Base-by-base conservation (phyloP, 2,113 vertebrate species). In the Struthidea cinerea region DNA sequence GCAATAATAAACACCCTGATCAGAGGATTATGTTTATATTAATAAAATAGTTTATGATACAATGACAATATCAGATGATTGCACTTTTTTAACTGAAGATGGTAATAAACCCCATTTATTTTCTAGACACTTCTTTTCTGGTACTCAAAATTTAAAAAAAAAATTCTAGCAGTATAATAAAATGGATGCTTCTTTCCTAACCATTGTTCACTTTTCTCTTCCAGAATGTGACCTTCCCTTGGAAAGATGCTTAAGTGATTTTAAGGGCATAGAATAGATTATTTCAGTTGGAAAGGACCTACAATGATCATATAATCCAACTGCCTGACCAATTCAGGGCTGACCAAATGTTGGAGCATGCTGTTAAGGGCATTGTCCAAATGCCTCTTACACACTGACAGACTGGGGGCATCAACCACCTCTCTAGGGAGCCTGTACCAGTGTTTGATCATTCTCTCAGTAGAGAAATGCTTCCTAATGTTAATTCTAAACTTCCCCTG, bases 381-480 rank as follows among this genome's bases (percentile, higher is more conserved):
- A 73, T 6, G 12, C 6, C 12, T 46, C 23, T 57, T 57, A 16
- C 49, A 32, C 46, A 63, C 8, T 47, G 42, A 23, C 11, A 44
- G 21, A 7, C 32, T 56, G 63, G n/a, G 16, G 20, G 1, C 11
- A 35, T 41, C 0, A 0, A 35, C 7, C 1, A 1, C 11, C 23
- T 49, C 20, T 32, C 44, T 49, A 74, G 70, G n/a, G 26, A 78
- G 27, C 2, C 27, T 39, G 15, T n/a, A 37, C 17, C 49, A 47
- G n/a, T 15, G 9, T 64, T 59, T 79, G 42, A 27, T 44, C 20
- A 37, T 27, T 57, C 33, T 71, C 11, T 73, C 0, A 3, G 11
- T 16, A 59, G 44, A 53, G 13, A 77, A 73, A 59, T 18, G 7
- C 5, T 59, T 74, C 35, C 18, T 91, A 10, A 73, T 13, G 13